Evolutionary conservation across 2,113 vertebrate genomes (phyloP).

Genomic region (Azemiops feae): DNA sequence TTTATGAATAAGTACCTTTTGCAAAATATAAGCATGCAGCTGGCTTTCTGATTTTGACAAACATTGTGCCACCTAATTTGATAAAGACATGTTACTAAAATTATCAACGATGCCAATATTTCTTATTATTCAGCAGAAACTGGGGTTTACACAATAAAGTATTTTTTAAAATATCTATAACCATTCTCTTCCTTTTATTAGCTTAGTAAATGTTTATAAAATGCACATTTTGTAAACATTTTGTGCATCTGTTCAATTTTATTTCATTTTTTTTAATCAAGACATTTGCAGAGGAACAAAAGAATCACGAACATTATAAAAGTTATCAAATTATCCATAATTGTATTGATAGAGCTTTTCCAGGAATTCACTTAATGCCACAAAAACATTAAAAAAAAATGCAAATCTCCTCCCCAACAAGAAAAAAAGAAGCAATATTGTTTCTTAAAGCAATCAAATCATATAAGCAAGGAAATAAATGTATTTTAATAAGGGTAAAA

Average conservation of each 20-base stretch:
- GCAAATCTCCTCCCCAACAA: constrained; percentile 22
- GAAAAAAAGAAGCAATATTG: constrained; percentile 68
- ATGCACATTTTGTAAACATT: constrained; percentile 45
- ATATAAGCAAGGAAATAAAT: constrained; percentile 83
- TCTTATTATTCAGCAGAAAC: constrained; percentile 31
- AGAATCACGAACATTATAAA: constrained; percentile 69
- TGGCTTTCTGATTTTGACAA: constrained; percentile 39
- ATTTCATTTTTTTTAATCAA: constrained; percentile 27
- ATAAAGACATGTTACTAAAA: constrained; percentile 22
- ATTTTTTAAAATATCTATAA: background rate
- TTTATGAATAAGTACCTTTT: constrained; percentile 39
- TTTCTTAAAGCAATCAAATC: constrained; percentile 76
- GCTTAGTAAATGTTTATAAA: constrained; percentile 53
- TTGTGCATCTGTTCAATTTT: constrained; percentile 28
- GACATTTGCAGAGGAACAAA: constrained; percentile 61
- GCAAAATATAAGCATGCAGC: constrained; percentile 10
- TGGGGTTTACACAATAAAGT: constrained; percentile 49
- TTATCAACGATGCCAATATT: constrained; percentile 18
- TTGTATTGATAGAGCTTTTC: constrained; percentile 75
- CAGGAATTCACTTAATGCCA: constrained; percentile 60
- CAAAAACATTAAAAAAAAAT: constrained; percentile 71
- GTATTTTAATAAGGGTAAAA: constrained; percentile 85
- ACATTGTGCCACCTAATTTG: constrained; percentile 15
- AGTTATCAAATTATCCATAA: constrained; percentile 78
- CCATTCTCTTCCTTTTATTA: constrained; percentile 41